A percentile compares a stretch with the other conserved stretches of the same genome.
Evolutionary conservation across 2,797 vertebrate genomes (phyloP).

Genomic region (Sebastiscus albofasciatus): DNA sequence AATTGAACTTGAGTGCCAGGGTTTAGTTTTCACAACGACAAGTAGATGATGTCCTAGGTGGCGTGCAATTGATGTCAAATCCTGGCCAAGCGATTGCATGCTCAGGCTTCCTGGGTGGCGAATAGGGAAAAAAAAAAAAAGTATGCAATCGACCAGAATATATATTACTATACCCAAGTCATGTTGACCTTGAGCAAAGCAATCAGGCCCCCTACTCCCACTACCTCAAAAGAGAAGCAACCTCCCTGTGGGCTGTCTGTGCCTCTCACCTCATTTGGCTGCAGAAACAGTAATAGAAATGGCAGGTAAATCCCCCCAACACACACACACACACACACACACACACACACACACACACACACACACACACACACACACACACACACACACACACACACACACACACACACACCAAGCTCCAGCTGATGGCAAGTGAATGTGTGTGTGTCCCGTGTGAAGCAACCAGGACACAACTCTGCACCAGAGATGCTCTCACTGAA

Average conservation of each 20-base stretch:
- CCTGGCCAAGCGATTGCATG: constrained; percentile 37
- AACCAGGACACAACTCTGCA: constrained; percentile 55
- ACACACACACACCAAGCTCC: constrained; percentile 35
- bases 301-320: constrained; percentile 60
- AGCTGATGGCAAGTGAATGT: constrained; percentile 41
- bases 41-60: constrained; percentile 55
- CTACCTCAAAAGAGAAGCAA: constrained; percentile 58
- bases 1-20: not conserved
- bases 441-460: constrained; percentile 54
- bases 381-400: constrained; percentile 20
- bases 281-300: constrained; percentile 77
- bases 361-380: constrained; percentile 27
- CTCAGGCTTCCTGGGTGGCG: constrained; percentile 34
- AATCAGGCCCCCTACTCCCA: constrained; percentile 71
- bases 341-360: constrained; percentile 28
- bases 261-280: constrained; percentile 80
- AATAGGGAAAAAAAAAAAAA: not conserved
- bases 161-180: constrained; percentile 61
- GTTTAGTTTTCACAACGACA: constrained; percentile 21
- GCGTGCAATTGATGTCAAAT: constrained; percentile 61
- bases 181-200: constrained; percentile 82
- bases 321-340: constrained; percentile 25
- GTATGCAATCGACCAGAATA: constrained; percentile 54
- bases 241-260: constrained; percentile 65
- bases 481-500: constrained; percentile 19